phyloP scores from a whole-genome alignment of 2,113 vertebrate species.

The Toxotes chatareus region DNA sequence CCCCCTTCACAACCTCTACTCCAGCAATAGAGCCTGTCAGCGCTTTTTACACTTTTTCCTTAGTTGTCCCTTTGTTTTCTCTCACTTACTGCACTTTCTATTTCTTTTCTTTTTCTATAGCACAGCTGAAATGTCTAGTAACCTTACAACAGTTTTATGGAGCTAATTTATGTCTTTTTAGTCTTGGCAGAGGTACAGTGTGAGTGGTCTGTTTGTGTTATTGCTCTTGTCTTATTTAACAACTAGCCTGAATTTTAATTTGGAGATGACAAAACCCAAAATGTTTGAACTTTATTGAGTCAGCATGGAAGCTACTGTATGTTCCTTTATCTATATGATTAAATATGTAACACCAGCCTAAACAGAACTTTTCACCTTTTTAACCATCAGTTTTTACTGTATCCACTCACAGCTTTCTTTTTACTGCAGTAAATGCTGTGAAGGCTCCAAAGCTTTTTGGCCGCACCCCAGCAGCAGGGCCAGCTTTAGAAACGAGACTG shows the following conservation, averaged over 20 bases:
- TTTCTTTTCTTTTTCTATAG: constrained; percentile 44
- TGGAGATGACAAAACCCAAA: constrained; percentile 1
- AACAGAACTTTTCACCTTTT: not conserved
- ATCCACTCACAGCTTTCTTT: not conserved
- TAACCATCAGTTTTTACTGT: constrained; percentile 18
- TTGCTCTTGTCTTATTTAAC: constrained; percentile 47
- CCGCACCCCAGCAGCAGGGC: no score
- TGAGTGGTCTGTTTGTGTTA: constrained; percentile 43
- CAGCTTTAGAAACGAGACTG: no score
- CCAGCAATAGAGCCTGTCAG: constrained; percentile 70
- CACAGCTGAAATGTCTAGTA: constrained; percentile 53
- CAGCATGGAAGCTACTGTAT: not conserved
- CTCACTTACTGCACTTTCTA: constrained; percentile 47
- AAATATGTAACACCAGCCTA: constrained; percentile 7
- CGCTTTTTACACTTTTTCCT: constrained; percentile 62
- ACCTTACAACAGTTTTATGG: constrained; percentile 38
- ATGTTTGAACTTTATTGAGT: constrained; percentile 20
- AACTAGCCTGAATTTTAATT: constrained; percentile 35
- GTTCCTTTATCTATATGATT: constrained; percentile 18
- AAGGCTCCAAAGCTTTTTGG: no score
- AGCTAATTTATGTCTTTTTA: constrained; percentile 57
- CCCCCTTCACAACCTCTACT: constrained; percentile 61
- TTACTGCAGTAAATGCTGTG: not conserved
- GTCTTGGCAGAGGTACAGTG: constrained; percentile 39
- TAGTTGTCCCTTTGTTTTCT: constrained; percentile 71